These are phyloP conservation scores for Furcula furcula DNA, from an alignment of 2,888 invertebrate species.

Conservation along the genomic window DNA sequence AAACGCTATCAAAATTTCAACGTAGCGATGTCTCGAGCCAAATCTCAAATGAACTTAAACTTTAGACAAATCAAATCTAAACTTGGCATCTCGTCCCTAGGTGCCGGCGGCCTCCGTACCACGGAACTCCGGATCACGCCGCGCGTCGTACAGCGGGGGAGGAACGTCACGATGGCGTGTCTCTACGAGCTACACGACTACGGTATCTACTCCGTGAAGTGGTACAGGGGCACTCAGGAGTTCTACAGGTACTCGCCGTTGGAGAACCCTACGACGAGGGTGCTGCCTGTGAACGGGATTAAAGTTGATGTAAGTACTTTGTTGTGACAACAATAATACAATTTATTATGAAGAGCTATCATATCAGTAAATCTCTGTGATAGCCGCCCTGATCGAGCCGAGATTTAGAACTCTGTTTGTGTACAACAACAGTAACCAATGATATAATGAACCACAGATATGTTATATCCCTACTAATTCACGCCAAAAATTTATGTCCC, in stretches of 20 bases:
- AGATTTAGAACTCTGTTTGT: too few relatives aligned
- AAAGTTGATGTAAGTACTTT: conserved; percentile 90
- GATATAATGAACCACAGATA: too few relatives aligned
- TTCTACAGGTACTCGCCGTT: conserved; percentile 92
- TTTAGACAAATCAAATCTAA: conserved; percentile 2
- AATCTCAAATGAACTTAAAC: conserved; percentile 2
- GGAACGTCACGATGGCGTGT: conserved; percentile 87
- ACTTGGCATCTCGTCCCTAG: conserved; percentile 53
- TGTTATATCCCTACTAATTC: too few relatives aligned
- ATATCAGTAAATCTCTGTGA: too few relatives aligned
- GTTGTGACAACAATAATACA: too few relatives aligned
- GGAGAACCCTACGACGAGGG: conserved; percentile 87
- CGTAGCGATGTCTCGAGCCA: neutral
- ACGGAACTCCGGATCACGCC: conserved; percentile 88
- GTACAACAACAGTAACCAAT: too few relatives aligned
- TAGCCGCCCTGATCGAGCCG: too few relatives aligned
- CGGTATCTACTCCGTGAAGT: conserved; percentile 91
- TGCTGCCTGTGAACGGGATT: conserved; percentile 87
- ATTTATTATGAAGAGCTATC: too few relatives aligned
- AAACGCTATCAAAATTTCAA: neutral
- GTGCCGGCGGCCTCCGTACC: conserved; percentile 85
- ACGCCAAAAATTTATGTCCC: too few relatives aligned
- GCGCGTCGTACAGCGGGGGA: conserved; percentile 85
- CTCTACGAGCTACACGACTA: conserved; percentile 88
- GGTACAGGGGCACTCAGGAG: conserved; percentile 91